Conservation (phyloP, 2,113 vertebrate genomes). For the Pterocles orientalis region DNA sequence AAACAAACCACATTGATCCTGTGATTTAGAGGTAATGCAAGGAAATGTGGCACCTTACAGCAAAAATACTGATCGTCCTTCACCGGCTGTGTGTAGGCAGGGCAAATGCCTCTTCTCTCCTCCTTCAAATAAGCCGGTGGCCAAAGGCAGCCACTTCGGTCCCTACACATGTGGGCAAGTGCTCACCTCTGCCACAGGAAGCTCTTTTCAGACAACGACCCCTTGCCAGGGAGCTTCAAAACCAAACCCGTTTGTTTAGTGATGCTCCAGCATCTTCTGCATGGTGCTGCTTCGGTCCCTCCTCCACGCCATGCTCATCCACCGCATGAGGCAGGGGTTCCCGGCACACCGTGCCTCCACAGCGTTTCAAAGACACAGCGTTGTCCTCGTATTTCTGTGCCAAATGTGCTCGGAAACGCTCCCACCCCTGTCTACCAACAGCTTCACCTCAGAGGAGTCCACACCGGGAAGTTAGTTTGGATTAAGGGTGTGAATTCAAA, state of each 20-base stretch:
- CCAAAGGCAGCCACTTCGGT: background rate
- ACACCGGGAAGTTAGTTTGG: background rate
- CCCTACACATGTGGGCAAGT: background rate
- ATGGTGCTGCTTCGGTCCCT: background rate
- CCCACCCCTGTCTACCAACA: background rate
- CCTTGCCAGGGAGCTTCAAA: background rate
- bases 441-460: background rate
- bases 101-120: background rate
- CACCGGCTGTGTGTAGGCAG: fast-evolving
- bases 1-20: background rate
- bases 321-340: fast-evolving
- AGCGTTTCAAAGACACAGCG: background rate
- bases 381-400: background rate
- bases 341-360: fast-evolving
- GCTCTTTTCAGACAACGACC: background rate
- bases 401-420: background rate
- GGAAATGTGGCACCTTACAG: fast-evolving
- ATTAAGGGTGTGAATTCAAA: background rate
- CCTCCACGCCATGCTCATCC: fast-evolving
- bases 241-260: background rate
- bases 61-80: background rate
- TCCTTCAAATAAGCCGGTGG: background rate
- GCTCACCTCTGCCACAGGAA: background rate
- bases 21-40: background rate
- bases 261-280: background rate